phyloP scores from a whole-genome alignment of 37 sponge, comb jelly and placozoan genomes.

The Mnemiopsis leidyi region DNA sequence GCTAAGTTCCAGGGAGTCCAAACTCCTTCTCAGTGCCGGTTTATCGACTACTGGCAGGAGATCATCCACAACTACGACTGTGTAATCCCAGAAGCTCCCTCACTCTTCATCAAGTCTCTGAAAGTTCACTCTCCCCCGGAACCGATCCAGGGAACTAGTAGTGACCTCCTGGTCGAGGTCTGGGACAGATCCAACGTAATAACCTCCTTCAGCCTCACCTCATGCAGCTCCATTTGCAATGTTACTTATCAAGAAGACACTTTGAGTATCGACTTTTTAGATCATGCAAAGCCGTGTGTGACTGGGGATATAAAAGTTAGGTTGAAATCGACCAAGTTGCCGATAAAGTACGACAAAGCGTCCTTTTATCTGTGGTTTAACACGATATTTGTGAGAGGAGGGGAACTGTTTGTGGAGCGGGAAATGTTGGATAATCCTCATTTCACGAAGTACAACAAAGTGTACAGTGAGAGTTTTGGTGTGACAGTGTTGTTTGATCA shows the following conservation, averaged over 20 bases:
- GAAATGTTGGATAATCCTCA: constrained; percentile 61
- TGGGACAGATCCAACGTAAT: constrained; percentile 17
- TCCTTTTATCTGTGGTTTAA: constrained; percentile 76
- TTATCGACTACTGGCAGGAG: constrained; percentile 66
- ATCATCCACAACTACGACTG: constrained; percentile 45
- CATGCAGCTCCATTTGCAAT: not conserved
- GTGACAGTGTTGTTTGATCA: constrained; percentile 18
- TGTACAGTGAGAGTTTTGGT: constrained; percentile 42
- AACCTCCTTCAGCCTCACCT: constrained; percentile 29
- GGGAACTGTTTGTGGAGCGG: constrained; percentile 26
- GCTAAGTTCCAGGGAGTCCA: constrained; percentile 76
- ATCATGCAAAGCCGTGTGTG: constrained; percentile 48
- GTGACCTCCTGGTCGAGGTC: constrained; percentile 31
- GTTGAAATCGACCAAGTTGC: constrained; percentile 28
- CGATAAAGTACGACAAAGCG: constrained; percentile 63
- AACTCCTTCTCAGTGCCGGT: constrained; percentile 74
- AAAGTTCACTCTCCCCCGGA: constrained; percentile 20
- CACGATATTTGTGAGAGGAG: constrained; percentile 69
- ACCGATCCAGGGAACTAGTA: not conserved
- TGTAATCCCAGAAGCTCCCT: constrained; percentile 52
- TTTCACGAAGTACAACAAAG: constrained; percentile 43
- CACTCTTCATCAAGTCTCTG: constrained; percentile 23
- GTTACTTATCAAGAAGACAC: not conserved
- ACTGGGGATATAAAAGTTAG: constrained; percentile 40
- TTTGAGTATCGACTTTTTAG: constrained; percentile 4